Percentiles rank a stretch among this genome's conserved stretches.
Conservation (phyloP, 2,888 invertebrate genomes). For the Unio pictorum region DNA sequence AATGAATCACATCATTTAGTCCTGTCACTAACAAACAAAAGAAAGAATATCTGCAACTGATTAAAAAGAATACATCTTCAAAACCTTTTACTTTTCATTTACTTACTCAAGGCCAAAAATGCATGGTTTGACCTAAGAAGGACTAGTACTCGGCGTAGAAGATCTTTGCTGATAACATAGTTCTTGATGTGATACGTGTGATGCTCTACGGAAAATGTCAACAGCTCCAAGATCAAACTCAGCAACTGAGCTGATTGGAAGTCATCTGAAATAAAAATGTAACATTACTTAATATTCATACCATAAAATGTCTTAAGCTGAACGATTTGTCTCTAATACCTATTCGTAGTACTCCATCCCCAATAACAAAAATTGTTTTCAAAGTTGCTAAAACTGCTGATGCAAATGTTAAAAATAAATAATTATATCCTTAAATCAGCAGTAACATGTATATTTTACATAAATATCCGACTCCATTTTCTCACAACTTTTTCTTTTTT, state of each 20-base stretch:
- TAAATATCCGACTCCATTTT: no score
- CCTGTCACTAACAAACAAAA: no score
- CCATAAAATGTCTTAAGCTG: no score
- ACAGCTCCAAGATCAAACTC: slow-evolving; percentile 93
- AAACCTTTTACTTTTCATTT: not conserved
- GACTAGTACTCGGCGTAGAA: slow-evolving; percentile 93
- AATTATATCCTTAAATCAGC: no score
- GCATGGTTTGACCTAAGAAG: slow-evolving; percentile 97
- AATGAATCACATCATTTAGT: not conserved
- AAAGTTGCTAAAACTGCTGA: no score
- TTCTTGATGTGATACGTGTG: slow-evolving; percentile 99
- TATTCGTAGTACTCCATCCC: no score
- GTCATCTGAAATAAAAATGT: slow-evolving; percentile 79
- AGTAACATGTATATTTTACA: no score
- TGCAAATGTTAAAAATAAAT: no score
- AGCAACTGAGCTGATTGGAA: slow-evolving; percentile 96
- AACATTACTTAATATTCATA: not conserved
- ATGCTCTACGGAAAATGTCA: slow-evolving; percentile 99
- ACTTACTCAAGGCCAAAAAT: slow-evolving; percentile 90
- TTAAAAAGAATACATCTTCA: not conserved
- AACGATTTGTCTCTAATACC: no score
- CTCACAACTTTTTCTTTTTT: no score
- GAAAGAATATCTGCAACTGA: not conserved
- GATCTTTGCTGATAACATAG: slow-evolving; percentile 96
- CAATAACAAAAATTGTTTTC: no score